A percentile compares a stretch with the other conserved stretches of the same genome.
These are phyloP conservation scores for Microtus montanus DNA, from an alignment of 2,113 vertebrate species.

Conservation along the genomic window DNA sequence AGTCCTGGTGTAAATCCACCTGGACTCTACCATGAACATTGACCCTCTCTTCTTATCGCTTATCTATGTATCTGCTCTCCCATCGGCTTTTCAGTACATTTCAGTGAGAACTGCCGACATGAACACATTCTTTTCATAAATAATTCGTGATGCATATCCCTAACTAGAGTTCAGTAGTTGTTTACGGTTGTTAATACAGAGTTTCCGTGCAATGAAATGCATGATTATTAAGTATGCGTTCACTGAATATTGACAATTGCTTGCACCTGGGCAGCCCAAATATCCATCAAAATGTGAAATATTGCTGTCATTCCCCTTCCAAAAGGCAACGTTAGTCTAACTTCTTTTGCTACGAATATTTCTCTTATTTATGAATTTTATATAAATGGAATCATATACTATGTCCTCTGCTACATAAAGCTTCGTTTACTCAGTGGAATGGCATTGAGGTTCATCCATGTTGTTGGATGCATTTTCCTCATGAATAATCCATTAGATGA, in stretches of 20 bases:
- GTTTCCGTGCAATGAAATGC: conserved; percentile 1
- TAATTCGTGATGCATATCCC: conserved; percentile 27
- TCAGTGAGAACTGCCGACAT: not conserved
- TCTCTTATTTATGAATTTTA: conserved; percentile 33
- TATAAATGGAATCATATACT: not conserved
- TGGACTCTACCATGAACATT: not conserved
- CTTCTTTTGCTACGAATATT: not conserved
- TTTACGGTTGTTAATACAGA: conserved; percentile 43
- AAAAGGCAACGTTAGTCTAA: not conserved
- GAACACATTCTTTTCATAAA: conserved; percentile 27
- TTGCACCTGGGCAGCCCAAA: not conserved
- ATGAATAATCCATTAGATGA: not conserved
- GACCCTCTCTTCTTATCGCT: not conserved
- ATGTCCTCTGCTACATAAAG: not conserved
- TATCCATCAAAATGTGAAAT: not conserved
- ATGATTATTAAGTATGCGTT: not conserved
- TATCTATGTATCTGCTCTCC: not conserved
- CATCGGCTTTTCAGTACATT: not conserved
- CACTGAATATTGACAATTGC: not conserved
- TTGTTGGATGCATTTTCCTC: conserved; percentile 35
- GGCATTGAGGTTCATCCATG: not conserved
- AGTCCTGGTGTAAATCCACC: not conserved
- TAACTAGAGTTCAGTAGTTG: conserved; percentile 46
- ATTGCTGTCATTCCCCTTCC: not conserved
- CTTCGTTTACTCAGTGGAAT: conserved; percentile 43